Base-by-base conservation (phyloP, 2,888 invertebrate genomes). In the Onthophagus sagittarius region DNA sequence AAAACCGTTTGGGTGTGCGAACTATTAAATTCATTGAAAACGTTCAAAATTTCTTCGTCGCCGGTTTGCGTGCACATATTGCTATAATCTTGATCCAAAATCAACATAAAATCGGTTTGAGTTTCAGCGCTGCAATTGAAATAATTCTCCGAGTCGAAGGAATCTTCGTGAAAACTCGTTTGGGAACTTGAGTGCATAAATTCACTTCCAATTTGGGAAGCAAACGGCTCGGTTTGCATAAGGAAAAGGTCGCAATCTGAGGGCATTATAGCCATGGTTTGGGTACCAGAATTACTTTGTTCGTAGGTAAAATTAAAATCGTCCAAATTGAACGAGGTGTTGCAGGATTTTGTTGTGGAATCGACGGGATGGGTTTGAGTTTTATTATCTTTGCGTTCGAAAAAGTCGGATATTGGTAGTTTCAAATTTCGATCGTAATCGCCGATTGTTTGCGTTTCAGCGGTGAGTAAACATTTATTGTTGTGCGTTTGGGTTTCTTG, bases 1-100 rank as follows among this genome's bases (percentile, higher is more conserved):
- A 85, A 82, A 0, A 87, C 84, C 0, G 91, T 91, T 81, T 91
- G 91, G 0, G 91, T 91, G 80, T 91, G 89, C 74, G 88, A 91
- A 77, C 90, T 87, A 15, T 88, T 87, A 63, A 91, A 83, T 77
- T 89, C 90, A 4, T 77, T 80, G 2, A 88, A 82, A 32, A 89
- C 81, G 23, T 67, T 23, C 7, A 67, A 67, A 63, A 88, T n/a
- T n/a, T n/a, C 85, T 69, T 89, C 88, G 73, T 89, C 88, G 78
- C 89, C 90, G 0, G 88, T 88, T 72, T 85, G 84, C 0, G 84
- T 84, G 74, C 80, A 83, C 80, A 82, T 85, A 75, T 83, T 82
- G 62, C 82, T 81, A 76, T 81, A 84, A 77, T 84, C 84, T 63
- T 80, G 77, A 73, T 80, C 80, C 39, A 85, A 81, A 70, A 85